Conservation (phyloP, 2,888 invertebrate genomes). For the Epinotia demarniana region DNA sequence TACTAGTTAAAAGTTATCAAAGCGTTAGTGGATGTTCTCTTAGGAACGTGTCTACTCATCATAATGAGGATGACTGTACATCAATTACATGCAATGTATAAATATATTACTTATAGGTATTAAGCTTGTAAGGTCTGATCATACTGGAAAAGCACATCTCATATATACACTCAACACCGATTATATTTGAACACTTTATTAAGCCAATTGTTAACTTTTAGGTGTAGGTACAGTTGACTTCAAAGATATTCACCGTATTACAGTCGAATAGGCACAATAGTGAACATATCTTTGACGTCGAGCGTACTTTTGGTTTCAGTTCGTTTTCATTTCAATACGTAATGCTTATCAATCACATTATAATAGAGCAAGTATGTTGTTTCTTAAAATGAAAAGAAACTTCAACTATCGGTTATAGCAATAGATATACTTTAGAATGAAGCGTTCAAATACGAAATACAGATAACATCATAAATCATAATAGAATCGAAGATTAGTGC, state of each 20-base stretch:
- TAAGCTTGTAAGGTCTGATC: conserved; percentile 37
- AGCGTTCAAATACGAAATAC: conserved; percentile 36
- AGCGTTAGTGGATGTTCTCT: neutral
- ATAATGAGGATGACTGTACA: conserved; percentile 10
- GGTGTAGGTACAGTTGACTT: neutral
- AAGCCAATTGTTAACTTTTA: neutral
- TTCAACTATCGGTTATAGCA: neutral
- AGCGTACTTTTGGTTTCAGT: neutral
- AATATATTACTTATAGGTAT: conserved; percentile 31
- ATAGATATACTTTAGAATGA: neutral
- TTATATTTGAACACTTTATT: conserved; percentile 36
- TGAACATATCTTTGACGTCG: neutral
- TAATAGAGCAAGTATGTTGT: neutral
- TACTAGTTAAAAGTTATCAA: no score
- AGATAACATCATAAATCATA: conserved; percentile 1
- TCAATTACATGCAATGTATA: conserved; percentile 29
- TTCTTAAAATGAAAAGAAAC: neutral
- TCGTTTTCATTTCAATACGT: neutral
- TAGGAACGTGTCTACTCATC: neutral
- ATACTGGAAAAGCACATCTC: conserved; percentile 40
- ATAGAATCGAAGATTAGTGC: conserved; percentile 29
- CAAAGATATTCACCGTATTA: neutral
- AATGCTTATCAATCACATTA: neutral
- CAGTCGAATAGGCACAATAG: no score
- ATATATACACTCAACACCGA: conserved; percentile 27